Evolutionary conservation across 2,113 vertebrate genomes (phyloP).

Genomic region (Rafetus swinhoei): DNA sequence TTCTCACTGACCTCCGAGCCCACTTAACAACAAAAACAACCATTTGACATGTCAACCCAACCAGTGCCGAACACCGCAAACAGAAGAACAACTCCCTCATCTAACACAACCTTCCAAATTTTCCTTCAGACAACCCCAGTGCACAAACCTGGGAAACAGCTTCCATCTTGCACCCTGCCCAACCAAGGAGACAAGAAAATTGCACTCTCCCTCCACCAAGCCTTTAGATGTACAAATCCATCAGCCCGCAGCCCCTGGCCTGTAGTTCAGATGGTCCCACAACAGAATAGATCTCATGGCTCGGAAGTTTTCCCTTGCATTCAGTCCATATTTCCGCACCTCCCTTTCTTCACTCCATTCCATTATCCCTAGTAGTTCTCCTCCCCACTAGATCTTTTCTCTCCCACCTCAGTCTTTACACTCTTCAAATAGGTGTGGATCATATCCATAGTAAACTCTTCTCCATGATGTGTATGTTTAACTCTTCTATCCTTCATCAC

Average conservation of each 20-base stretch:
- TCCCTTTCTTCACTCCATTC: neutral
- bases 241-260: neutral
- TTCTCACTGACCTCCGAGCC: neutral
- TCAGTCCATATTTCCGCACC: neutral
- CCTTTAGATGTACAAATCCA: neutral
- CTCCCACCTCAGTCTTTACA: neutral
- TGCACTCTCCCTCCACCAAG: neutral
- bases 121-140: neutral
- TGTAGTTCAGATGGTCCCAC: neutral
- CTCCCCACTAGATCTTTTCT: neutral
- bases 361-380: neutral
- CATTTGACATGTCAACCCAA: neutral
- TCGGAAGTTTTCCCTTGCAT: neutral
- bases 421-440: neutral
- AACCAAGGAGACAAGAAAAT: neutral
- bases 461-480: neutral
- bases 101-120: neutral
- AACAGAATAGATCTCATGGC: neutral
- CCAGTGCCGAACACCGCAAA: neutral
- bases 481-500: neutral
- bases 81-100: neutral
- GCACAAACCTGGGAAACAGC: neutral
- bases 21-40: neutral
- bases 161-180: neutral
- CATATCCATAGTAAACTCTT: neutral